phyloP scores from a whole-genome alignment of 2,888 invertebrate species.

The Athalia cordata region DNA sequence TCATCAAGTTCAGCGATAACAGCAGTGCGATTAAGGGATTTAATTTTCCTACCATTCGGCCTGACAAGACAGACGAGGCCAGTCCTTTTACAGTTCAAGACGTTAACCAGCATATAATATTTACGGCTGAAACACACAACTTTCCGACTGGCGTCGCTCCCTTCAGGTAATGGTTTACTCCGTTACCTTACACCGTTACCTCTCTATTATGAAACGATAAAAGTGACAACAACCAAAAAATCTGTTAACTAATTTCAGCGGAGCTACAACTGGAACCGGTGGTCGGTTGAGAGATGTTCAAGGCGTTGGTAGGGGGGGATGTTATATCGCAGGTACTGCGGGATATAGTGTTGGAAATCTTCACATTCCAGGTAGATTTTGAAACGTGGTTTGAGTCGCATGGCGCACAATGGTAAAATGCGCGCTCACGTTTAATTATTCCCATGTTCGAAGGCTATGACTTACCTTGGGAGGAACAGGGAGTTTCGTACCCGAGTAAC shows the following conservation, averaged over 20 bases:
- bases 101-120: conserved; percentile 90
- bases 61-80: conserved; percentile 80
- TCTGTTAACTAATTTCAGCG: conserved; percentile 76
- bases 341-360: conserved; percentile 97
- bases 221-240: background rate
- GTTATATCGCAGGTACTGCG: conserved; percentile 96
- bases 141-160: conserved; percentile 98
- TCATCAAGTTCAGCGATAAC: conserved; percentile 98
- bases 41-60: conserved; percentile 81
- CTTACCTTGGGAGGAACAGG: conserved; percentile 89
- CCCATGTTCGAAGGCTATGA: conserved; percentile 80
- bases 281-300: conserved; percentile 97
- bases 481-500: conserved; percentile 84
- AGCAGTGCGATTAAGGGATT: conserved; percentile 96
- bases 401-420: background rate
- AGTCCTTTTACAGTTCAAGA: conserved; percentile 76
- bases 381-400: background rate
- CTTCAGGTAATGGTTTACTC: conserved; percentile 76
- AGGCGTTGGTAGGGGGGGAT: conserved; percentile 94
- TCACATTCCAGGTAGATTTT: conserved; percentile 84
- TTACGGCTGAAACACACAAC: conserved; percentile 99
- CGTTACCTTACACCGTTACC: background rate
- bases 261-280: conserved; percentile 98
- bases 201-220: background rate
- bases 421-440: background rate